Evolutionary conservation across 2,888 invertebrate species (phyloP).

Genomic region (Drosophila paramelanica): DNA sequence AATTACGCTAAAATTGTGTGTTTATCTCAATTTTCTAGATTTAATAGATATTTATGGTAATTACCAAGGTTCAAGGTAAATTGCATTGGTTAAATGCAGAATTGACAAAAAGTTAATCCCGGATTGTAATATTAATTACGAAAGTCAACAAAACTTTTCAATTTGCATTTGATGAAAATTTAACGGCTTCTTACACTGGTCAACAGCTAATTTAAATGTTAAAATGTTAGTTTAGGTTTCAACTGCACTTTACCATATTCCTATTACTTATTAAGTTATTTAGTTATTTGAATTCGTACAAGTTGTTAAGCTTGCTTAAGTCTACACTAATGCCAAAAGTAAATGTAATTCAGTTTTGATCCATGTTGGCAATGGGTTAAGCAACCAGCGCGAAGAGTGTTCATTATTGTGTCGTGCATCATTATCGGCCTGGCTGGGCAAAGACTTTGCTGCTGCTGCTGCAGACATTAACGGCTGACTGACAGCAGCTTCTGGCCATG

Average conservation of each 20-base stretch:
- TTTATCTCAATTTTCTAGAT: neutral
- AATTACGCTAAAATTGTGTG: no score
- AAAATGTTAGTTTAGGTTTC: no score
- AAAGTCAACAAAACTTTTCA: slow-evolving; percentile 1
- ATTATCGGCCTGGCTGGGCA: slow-evolving; percentile 15
- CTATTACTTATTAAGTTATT: no score
- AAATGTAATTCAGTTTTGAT: no score
- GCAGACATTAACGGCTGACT: slow-evolving; percentile 28
- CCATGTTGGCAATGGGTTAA: neutral
- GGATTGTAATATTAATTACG: slow-evolving; percentile 3
- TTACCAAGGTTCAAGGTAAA: neutral
- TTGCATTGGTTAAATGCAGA: neutral
- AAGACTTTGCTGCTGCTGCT: slow-evolving; percentile 9
- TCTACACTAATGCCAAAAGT: no score
- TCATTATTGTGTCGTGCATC: slow-evolving; percentile 16
- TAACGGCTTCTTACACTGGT: neutral
- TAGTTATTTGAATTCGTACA: no score
- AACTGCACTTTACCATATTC: no score
- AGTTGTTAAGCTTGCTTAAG: no score
- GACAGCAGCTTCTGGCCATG: slow-evolving; percentile 18
- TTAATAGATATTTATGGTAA: neutral
- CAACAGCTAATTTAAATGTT: neutral
- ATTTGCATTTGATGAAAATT: slow-evolving; percentile 1
- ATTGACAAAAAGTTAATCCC: neutral
- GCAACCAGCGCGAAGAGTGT: slow-evolving; percentile 3